Percentiles rank a stretch among this genome's conserved stretches.
These are phyloP conservation scores for Gorsachius goisagi DNA, from an alignment of 2,113 vertebrate species.

Conservation along the genomic window DNA sequence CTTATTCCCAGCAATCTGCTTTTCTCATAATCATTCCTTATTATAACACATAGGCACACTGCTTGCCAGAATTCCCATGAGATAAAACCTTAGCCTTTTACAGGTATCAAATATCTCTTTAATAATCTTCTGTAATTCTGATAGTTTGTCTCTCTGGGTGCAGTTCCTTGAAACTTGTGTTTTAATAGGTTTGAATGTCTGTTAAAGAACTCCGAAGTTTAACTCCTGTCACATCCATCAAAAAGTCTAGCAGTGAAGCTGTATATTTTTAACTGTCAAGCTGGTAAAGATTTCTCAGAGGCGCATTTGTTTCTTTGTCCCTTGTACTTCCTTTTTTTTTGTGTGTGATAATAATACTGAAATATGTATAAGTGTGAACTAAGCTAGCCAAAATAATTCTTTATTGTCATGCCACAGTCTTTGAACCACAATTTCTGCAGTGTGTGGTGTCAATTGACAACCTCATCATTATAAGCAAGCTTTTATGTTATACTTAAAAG, in stretches of 20 bases:
- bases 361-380: not conserved
- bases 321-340: not conserved
- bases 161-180: not conserved
- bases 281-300: not conserved
- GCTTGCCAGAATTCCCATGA: not conserved
- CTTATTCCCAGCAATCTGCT: not conserved
- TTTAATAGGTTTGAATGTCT: conserved; percentile 13
- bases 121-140: conserved; percentile 24
- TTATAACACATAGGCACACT: not conserved
- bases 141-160: not conserved
- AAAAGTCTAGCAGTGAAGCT: not conserved
- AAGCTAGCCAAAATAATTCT: not conserved
- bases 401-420: not conserved
- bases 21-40: not conserved
- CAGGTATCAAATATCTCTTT: conserved; percentile 24
- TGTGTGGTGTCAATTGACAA: not conserved
- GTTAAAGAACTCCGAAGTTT: conserved; percentile 7
- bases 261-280: not conserved
- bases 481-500: conserved; percentile 27
- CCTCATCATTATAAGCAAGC: not conserved
- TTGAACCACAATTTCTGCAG: not conserved
- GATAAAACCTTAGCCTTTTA: not conserved
- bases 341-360: not conserved
- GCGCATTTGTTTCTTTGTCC: not conserved
- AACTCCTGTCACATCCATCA: not conserved